phyloP scores from a whole-genome alignment of 1,140 invertebrate genomes.

The Asobara japonica region DNA sequence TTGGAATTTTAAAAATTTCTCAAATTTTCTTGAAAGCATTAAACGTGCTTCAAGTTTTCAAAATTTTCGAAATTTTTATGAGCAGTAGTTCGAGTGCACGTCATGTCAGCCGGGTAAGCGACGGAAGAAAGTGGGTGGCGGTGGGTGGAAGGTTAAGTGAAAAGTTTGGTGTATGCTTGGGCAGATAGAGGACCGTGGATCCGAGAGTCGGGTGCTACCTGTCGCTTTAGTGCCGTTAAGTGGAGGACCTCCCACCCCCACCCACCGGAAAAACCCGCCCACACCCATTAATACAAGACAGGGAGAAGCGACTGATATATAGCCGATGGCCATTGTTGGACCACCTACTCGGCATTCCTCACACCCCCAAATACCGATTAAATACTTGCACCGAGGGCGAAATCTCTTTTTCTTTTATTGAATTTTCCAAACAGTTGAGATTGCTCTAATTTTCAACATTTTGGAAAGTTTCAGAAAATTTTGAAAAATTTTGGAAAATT shows the following conservation, averaged over 20 bases:
- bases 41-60: no score
- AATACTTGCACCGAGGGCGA: no score
- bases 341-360: neutral
- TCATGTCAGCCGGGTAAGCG: neutral
- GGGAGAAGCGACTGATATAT: neutral
- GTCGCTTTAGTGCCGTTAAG: slow-evolving; percentile 24
- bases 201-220: neutral
- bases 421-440: no score
- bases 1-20: no score
- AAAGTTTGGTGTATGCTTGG: slow-evolving; percentile 34
- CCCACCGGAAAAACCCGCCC: neutral
- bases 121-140: neutral
- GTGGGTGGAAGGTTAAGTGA: slow-evolving; percentile 33
- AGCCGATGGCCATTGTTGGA: neutral
- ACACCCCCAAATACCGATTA: no score
- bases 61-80: no score
- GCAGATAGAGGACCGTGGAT: slow-evolving; percentile 17
- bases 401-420: no score
- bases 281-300: slow-evolving; percentile 10
- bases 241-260: neutral
- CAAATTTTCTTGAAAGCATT: no score
- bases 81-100: neutral
- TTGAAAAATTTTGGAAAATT: no score
- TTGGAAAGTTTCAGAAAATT: no score
- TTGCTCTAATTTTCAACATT: no score